Evolutionary conservation across 2,113 vertebrate species (phyloP).

Genomic region (Podocnemis expansa): DNA sequence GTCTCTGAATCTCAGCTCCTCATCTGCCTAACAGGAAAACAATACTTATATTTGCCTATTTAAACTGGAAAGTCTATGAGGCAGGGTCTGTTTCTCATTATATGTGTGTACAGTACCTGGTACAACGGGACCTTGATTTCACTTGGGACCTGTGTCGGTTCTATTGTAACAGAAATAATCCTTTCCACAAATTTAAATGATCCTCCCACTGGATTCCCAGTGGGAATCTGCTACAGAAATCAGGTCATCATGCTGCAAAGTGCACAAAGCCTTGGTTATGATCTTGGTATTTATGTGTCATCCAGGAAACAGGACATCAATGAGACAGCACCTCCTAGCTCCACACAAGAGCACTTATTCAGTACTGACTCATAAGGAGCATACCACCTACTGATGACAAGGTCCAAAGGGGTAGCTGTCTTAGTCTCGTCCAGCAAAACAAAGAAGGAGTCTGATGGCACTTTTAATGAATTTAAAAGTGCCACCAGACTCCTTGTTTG

Average conservation of each 20-base stretch:
- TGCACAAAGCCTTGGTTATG: not conserved
- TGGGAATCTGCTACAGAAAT: not conserved
- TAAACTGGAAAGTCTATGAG: not conserved
- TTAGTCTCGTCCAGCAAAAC: too few species aligned
- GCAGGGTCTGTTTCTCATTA: not conserved
- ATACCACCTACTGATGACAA: constrained; percentile 67
- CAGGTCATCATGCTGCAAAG: not conserved
- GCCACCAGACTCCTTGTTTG: too few species aligned
- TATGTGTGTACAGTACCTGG: not conserved
- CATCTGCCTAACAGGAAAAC: not conserved
- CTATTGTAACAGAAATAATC: not conserved
- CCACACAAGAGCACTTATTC: constrained; percentile 61
- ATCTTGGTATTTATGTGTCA: not conserved
- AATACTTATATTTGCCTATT: not conserved
- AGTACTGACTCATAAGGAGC: constrained; percentile 29
- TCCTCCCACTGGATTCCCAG: not conserved
- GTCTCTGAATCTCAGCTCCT: not conserved
- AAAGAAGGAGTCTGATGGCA: too few species aligned
- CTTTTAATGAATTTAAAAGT: too few species aligned
- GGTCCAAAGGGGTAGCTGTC: too few species aligned
- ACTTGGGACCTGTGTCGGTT: not conserved
- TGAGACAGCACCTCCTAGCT: not conserved
- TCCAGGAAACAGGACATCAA: constrained; percentile 38
- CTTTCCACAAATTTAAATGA: not conserved
- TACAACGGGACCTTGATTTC: not conserved